Evolutionary conservation across 2,113 vertebrate species (phyloP), one percentile per base, ranked within the genome.

Genomic region (Hypomesus transpacificus): DNA sequence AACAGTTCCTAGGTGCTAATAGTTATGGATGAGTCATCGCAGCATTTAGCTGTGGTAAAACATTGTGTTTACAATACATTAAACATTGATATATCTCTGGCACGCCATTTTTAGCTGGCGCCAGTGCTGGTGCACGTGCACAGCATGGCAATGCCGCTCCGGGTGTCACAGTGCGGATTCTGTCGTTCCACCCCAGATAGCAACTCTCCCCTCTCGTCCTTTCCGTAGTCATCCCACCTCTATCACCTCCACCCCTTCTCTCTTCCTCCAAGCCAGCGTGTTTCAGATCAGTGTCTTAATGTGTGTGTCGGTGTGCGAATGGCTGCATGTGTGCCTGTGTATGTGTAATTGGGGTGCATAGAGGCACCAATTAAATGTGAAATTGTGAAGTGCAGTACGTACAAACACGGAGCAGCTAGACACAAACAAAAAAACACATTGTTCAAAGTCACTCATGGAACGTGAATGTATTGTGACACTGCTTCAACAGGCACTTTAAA

Each of bases 141-240:
- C 34, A 0, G 61, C 67, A 70, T 73, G 16, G 31, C 58, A 73
- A 77, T 57, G 20, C 67, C n/a, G 59, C 57, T 58, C 60, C 6
- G 14, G 18, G 54, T 66, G 66, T 70, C 57, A 58, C 24, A 51
- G 60, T 21, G 61, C 24, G 3, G 60, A 20, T 26, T 34, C 60
- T 6, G 7, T 62, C 14, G 60, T 62, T 62, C 60, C 14, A 1
- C 60, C 26, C 60, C 24, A 6, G 26, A 26, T 24, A 28, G 59
- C 54, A 56, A 18, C 14, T 61, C 59, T 24, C 59, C 5, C 21
- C 58, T 60, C 6, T 11, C 16, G 11, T 34, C 7, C 56, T 69
- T n/a, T 46, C 34, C n/a, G 17, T 9, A 4, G n/a, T 14, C 21
- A n/a, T 14, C 68, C 3, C 50, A 13, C 58, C 31, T 20, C 62